Evolutionary conservation across 1,140 invertebrate genomes (phyloP).

Genomic region (Aplysia californica): DNA sequence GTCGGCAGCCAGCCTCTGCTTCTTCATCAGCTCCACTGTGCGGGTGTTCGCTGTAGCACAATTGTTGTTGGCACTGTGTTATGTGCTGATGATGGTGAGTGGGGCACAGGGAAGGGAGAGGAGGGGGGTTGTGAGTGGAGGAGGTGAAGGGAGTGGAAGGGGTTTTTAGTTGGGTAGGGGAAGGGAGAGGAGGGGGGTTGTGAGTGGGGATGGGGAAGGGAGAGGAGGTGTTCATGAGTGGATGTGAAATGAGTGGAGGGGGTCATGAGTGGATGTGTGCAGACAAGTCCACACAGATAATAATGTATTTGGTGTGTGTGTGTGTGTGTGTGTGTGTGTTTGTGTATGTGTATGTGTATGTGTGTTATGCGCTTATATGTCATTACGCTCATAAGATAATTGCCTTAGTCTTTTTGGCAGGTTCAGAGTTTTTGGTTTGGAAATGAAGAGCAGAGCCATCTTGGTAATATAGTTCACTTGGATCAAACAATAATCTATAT

Average conservation of each 20-base stretch:
- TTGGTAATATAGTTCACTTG: too few relatives aligned
- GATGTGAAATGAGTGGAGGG: not conserved
- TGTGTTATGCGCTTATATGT: too few relatives aligned
- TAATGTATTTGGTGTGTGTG: too few relatives aligned
- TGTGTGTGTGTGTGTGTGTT: too few relatives aligned
- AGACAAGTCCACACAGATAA: too few relatives aligned
- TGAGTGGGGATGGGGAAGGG: not conserved
- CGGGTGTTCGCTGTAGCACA: constrained; percentile 19
- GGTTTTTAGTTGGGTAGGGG: too few relatives aligned
- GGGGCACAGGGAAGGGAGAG: not conserved
- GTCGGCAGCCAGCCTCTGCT: constrained; percentile 15
- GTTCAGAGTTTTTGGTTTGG: too few relatives aligned
- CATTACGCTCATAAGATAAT: too few relatives aligned
- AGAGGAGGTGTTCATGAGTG: not conserved
- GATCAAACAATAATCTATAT: too few relatives aligned
- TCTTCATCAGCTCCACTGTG: constrained; percentile 18
- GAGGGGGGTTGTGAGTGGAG: not conserved
- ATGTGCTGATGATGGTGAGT: constrained; percentile 28
- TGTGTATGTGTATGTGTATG: too few relatives aligned
- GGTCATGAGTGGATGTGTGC: not conserved
- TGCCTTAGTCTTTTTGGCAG: too few relatives aligned
- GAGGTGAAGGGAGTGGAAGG: not conserved
- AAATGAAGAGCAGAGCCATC: too few relatives aligned
- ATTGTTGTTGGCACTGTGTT: not conserved
- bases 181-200: not conserved